Evolutionary conservation across 2,888 invertebrate genomes (phyloP).

Genomic region (Chloroclysta siterata): DNA sequence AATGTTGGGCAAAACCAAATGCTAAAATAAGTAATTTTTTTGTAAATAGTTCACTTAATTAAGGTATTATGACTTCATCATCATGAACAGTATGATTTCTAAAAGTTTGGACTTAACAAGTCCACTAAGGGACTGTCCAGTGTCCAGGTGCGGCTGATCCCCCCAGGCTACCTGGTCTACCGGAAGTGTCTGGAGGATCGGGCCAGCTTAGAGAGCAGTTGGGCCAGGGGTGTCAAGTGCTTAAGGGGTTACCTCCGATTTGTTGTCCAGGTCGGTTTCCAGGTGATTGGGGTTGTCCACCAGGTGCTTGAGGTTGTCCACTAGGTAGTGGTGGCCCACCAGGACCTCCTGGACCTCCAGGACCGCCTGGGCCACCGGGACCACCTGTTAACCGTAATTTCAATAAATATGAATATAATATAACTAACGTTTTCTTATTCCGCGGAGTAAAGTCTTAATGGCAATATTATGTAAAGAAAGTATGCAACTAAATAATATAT

Average conservation of each 20-base stretch:
- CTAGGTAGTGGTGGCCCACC: constrained; percentile 38
- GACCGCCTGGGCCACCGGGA: constrained; percentile 27
- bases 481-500: too few relatives aligned
- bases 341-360: constrained; percentile 19
- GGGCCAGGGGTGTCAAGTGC: too few relatives aligned
- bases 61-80: background rate
- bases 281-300: constrained; percentile 27
- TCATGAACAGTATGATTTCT: background rate
- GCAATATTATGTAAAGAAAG: too few relatives aligned
- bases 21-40: too few relatives aligned
- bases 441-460: too few relatives aligned
- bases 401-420: background rate
- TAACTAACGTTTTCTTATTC: too few relatives aligned
- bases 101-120: background rate
- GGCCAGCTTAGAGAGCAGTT: too few relatives aligned
- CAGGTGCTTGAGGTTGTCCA: constrained; percentile 31
- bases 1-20: too few relatives aligned
- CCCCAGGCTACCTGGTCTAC: background rate
- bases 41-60: too few relatives aligned
- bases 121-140: constrained; percentile 15
- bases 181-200: background rate
- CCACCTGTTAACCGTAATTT: constrained; percentile 13
- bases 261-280: constrained; percentile 46
- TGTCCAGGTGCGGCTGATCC: constrained; percentile 40
- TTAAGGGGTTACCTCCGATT: too few relatives aligned